These are phyloP conservation scores for Pristionchus mayeri DNA, from an alignment of 2,888 invertebrate species.

Conservation along the genomic window DNA sequence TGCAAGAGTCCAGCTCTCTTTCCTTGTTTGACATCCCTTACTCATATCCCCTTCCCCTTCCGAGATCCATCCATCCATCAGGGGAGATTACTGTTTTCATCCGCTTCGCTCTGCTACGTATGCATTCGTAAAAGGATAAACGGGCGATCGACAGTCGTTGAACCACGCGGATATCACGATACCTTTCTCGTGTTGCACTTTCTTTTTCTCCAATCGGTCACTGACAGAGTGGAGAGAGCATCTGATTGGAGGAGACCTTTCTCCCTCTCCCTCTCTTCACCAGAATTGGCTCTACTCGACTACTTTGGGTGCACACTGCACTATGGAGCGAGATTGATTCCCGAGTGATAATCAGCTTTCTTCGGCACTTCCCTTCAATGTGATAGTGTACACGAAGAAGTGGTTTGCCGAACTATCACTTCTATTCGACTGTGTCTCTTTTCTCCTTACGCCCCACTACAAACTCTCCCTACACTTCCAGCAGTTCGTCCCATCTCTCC, in stretches of 20 bases:
- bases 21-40: conserved; percentile 34
- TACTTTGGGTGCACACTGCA: not conserved
- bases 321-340: not conserved
- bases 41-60: conserved; percentile 1
- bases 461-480: not conserved
- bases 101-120: not conserved
- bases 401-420: not conserved
- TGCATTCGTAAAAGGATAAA: not conserved
- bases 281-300: not conserved
- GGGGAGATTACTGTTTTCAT: not conserved
- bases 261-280: not conserved
- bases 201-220: not conserved
- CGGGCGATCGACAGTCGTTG: not conserved
- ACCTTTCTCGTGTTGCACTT: not conserved
- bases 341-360: not conserved
- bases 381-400: not conserved
- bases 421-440: not conserved
- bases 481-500: not conserved
- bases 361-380: too few species aligned
- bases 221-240: not conserved
- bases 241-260: not conserved
- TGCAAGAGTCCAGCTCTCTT: not conserved
- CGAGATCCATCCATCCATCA: conserved; percentile 6
- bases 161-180: not conserved
- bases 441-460: not conserved